Evolutionary conservation across 37 sponge, comb jelly and placozoan species (phyloP), one percentile per base, ranked within the genome.

Genomic region (Ianthella basta): DNA sequence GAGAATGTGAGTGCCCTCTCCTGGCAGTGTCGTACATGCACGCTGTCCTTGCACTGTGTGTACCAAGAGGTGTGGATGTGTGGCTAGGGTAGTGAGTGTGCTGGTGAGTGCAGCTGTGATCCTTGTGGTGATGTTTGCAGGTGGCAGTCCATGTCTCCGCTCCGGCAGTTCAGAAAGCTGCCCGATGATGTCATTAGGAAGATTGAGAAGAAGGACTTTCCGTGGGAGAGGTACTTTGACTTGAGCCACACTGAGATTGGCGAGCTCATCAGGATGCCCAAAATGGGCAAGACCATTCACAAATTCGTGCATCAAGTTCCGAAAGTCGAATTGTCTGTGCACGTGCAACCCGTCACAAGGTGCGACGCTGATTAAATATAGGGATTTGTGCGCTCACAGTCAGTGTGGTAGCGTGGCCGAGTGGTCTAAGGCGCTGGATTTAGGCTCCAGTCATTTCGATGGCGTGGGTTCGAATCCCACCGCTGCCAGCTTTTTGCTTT

Each of bases 101-200:
- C 36, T 70, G 20, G 16, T 19, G 20, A 23, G 20, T 70, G n/a
- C 20, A 70, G 16, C 32, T 19, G n/a, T 25, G n/a, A n/a, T n/a
- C n/a, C n/a, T n/a, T n/a, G n/a, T n/a, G n/a, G n/a, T 82, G 32
- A 6, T 27, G 53, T 34, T n/a, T 57, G 38, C 56, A 96, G 96
- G 96, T 99, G 99, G 99, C 91, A 89, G 32, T 97, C 97, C 4
- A 99, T 99, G 99, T 95, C 93, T 69, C 99, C 99, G 8, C 92
- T 99, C 34, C 85, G 97, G 29, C 99, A 99, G 92, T 99, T 99
- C 82, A 92, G 90, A 94, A 96, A 94, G 80, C 90, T 99, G 19
- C 93, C 99, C 19, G 93, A 92, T 53, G 99, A 99, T 84, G 97
- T 99, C 6, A 83, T 97, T 36, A 86, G 90, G 56, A 93, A 95